Conservation (phyloP, 2,888 invertebrate genomes). For the Gymnosoma rotundatum region DNA sequence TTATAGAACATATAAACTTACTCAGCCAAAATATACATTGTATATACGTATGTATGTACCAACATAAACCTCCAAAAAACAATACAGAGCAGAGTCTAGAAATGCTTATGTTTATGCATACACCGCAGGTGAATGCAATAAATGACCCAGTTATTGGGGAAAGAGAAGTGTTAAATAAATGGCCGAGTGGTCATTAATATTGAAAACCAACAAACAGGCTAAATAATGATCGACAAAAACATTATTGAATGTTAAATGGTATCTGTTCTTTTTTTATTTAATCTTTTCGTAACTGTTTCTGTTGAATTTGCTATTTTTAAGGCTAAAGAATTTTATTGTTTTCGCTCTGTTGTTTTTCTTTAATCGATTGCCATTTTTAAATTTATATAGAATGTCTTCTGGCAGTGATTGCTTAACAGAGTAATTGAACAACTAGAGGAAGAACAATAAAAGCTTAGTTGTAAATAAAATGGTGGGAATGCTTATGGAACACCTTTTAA, state of each 20-base stretch:
- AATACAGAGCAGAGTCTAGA: slow-evolving; percentile 1
- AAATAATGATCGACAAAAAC: slow-evolving; percentile 37
- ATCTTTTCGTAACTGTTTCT: slow-evolving; percentile 12
- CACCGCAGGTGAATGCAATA: slow-evolving; percentile 65
- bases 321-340: slow-evolving; percentile 43
- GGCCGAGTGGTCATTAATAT: slow-evolving; percentile 71
- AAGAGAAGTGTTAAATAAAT: slow-evolving; percentile 60
- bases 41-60: too few relatives aligned
- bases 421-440: slow-evolving; percentile 1
- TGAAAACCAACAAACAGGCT: slow-evolving; percentile 67
- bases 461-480: slow-evolving; percentile 35
- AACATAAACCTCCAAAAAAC: slow-evolving; percentile 25
- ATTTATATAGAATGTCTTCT: slow-evolving; percentile 52
- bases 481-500: slow-evolving; percentile 27
- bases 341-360: slow-evolving; percentile 37
- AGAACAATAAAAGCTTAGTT: slow-evolving; percentile 16
- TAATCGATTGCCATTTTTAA: slow-evolving; percentile 43
- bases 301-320: slow-evolving; percentile 31
- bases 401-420: slow-evolving; percentile 33
- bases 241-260: slow-evolving; percentile 46
- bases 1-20: neutral
- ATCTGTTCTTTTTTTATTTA: slow-evolving; percentile 7
- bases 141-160: slow-evolving; percentile 72
- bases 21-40: too few relatives aligned
- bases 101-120: slow-evolving; percentile 10